phyloP scores from a whole-genome alignment of 1,140 invertebrate species.

The Heliconius eleuchia region DNA sequence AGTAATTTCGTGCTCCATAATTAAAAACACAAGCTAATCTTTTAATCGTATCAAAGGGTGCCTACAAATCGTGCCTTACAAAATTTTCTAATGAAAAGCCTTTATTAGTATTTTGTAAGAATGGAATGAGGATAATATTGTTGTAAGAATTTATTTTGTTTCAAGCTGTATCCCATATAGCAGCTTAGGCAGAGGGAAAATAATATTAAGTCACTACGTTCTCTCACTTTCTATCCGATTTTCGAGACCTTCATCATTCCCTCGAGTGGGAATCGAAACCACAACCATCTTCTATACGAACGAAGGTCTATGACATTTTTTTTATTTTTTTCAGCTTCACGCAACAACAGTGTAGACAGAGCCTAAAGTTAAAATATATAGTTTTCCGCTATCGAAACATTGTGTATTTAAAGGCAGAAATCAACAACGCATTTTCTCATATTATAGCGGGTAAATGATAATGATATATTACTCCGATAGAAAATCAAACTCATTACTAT shows the following conservation, averaged over 20 bases:
- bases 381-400: background rate
- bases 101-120: constrained; percentile 18
- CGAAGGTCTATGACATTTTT: no score
- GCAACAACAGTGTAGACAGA: background rate
- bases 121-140: constrained; percentile 21
- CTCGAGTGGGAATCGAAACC: no score
- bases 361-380: background rate
- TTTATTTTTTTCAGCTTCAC: no score
- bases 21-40: constrained; percentile 42
- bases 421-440: background rate
- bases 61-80: constrained; percentile 34
- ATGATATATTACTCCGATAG: background rate
- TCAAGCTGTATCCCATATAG: no score
- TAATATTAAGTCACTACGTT: no score
- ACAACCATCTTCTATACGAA: no score
- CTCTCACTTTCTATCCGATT: no score
- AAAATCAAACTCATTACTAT: background rate
- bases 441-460: background rate
- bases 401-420: background rate
- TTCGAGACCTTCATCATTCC: no score
- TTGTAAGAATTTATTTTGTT: background rate
- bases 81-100: constrained; percentile 34
- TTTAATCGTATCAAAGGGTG: constrained; percentile 43
- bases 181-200: no score
- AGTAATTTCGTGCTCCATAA: constrained; percentile 33